These are phyloP conservation scores for Sinocyclocheilus rhinocerous DNA, from an alignment of 2,113 vertebrate genomes.

Conservation along the genomic window DNA sequence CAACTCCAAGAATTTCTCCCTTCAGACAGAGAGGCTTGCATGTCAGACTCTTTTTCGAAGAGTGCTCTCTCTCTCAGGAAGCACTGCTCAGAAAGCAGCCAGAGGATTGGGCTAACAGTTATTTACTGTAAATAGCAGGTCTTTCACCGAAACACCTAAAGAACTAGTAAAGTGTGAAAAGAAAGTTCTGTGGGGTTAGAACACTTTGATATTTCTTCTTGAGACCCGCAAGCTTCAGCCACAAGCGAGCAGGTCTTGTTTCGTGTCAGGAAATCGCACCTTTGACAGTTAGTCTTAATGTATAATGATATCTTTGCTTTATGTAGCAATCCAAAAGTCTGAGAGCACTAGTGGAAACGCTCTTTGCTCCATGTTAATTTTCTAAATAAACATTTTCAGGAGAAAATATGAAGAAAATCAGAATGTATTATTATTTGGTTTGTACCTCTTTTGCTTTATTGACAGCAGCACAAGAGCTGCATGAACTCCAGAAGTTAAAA, in stretches of 20 bases:
- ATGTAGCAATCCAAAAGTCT: background rate
- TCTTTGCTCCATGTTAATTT: too few species aligned
- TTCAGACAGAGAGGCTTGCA: conserved; percentile 40
- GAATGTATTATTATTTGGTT: background rate
- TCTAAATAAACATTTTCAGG: background rate
- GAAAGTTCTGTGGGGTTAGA: conserved; percentile 7
- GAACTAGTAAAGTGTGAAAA: conserved; percentile 4
- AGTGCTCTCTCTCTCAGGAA: conserved; percentile 26
- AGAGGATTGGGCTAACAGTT: background rate
- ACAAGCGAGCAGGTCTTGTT: conserved; percentile 4
- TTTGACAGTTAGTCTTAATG: background rate
- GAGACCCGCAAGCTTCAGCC: conserved; percentile 2
- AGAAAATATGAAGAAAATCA: background rate
- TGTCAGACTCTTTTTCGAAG: background rate
- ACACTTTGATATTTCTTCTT: conserved; percentile 7
- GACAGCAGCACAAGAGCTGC: background rate
- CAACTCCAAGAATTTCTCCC: conserved; percentile 29
- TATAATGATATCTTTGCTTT: background rate
- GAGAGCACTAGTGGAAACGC: background rate
- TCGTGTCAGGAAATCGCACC: background rate
- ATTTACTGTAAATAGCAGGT: conserved; percentile 32
- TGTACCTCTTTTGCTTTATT: background rate
- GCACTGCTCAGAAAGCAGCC: background rate
- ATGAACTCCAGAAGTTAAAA: background rate
- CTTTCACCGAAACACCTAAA: background rate